Base-by-base conservation (phyloP, 2,888 invertebrate genomes). In the Maniola hyperantus region DNA sequence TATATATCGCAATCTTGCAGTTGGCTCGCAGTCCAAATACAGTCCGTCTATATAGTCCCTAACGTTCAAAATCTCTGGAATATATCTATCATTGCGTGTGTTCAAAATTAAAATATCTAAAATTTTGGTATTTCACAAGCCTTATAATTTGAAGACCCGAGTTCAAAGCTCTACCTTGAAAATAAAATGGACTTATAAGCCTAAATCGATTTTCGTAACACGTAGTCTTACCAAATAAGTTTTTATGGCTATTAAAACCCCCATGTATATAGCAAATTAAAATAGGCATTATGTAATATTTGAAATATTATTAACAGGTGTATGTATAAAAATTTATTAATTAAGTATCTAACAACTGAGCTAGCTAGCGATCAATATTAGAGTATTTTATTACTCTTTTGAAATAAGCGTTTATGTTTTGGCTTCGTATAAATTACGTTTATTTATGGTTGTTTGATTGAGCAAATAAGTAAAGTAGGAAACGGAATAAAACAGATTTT, bases 161-260 rank as follows among this genome's bases (percentile, higher is more conserved):
- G 61, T 79, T 79, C 78, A 77, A 77, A 76, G 73, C 55, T 75
- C 78, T 73, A 74, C 79, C 80, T 84, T 80, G 79, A 74, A 79
- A 74, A 73, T 58, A 59, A 59, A 51, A 60, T 64, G 48, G 60
- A 20, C 39, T 64, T 68, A 55, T 34, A 61, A 53, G 26, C 18
- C 50, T 11, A 26, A n/a, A 59, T 59, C 48, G 39, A 15, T 7
- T 58, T 11, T 26, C 6, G 26, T 44, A 68, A 58, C 59, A 57
- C 13, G 57, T 57, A 39, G 57, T 39, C 39, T 57, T 57, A 20
- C 57, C 57, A 20, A 57, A 57, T 39, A 57, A 57, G 57, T 39
- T 42, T 39, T 18, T 11, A 57, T 57, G 42, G 42, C 57, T 18
- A 57, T 42, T 18, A 5, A 42, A 13, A 20, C 7, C 5, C 13